Conservation (phyloP, 2,113 vertebrate genomes). For the Pachyramphus minor region DNA sequence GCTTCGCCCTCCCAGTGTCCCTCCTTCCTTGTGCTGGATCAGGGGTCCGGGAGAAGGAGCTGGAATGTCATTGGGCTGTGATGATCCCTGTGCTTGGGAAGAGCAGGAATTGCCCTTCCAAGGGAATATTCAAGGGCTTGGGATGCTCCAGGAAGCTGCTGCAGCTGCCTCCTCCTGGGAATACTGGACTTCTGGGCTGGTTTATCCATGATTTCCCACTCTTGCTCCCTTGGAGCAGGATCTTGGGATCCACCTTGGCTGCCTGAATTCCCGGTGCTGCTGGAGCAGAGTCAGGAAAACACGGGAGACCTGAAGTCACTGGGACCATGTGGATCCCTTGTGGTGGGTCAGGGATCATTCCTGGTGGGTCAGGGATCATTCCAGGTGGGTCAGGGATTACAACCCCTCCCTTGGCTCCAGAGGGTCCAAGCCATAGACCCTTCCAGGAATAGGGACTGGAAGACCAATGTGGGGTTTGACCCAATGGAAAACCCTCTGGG, state of each 20-base stretch:
- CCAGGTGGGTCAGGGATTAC: neutral
- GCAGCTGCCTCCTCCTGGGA: neutral
- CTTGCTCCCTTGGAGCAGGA: neutral
- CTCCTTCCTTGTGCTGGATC: neutral
- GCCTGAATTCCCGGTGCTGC: neutral
- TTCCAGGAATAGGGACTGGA: neutral
- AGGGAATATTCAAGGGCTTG: neutral
- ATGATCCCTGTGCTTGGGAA: neutral
- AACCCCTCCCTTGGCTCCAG: neutral
- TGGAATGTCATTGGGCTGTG: too few relatives aligned
- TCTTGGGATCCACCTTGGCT: neutral
- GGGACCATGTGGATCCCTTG: neutral
- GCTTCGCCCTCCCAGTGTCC: neutral
- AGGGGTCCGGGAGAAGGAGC: neutral
- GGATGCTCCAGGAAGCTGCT: neutral
- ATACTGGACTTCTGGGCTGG: neutral
- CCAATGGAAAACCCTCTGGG: neutral
- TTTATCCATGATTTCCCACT: neutral
- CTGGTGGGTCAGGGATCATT: neutral
- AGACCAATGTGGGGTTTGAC: neutral
- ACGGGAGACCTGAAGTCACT: neutral
- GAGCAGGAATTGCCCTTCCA: neutral
- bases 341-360: neutral
- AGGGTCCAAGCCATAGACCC: fast-evolving
- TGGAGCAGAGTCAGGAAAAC: neutral